Conservation (phyloP, 2,888 invertebrate species). For the Deroplatys truncata region DNA sequence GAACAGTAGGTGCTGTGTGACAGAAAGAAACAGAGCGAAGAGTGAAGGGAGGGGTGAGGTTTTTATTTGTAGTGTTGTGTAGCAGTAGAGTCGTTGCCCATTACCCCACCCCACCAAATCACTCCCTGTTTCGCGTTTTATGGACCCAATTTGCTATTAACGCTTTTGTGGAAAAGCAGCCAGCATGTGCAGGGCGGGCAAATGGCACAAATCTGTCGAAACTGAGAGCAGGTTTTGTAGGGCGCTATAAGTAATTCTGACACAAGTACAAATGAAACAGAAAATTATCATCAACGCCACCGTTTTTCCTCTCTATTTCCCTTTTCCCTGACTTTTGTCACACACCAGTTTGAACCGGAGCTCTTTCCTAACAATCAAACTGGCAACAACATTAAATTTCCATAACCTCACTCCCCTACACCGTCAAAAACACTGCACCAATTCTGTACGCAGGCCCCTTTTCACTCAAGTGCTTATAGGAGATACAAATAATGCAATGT, state of each 20-base stretch:
- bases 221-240: constrained; percentile 5
- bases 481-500: too few species aligned
- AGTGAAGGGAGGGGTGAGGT: neutral
- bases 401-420: neutral
- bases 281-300: constrained; percentile 13
- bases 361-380: neutral
- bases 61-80: neutral
- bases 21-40: neutral
- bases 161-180: constrained; percentile 35
- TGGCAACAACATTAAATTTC: neutral
- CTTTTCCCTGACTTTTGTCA: neutral
- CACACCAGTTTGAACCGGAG: neutral
- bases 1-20: neutral
- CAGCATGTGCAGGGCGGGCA: neutral
- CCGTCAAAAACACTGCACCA: neutral
- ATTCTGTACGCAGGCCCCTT: neutral
- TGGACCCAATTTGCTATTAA: constrained; percentile 39
- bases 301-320: neutral
- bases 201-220: constrained; percentile 27
- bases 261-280: constrained; percentile 18
- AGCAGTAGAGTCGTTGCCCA: neutral
- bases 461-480: neutral
- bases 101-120: constrained; percentile 13
- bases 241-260: constrained; percentile 19
- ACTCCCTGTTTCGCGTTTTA: constrained; percentile 35